Percentiles rank a stretch among this genome's conserved stretches.
phyloP scores from a whole-genome alignment of 1,140 invertebrate species.

The Chrysoperla carnea region DNA sequence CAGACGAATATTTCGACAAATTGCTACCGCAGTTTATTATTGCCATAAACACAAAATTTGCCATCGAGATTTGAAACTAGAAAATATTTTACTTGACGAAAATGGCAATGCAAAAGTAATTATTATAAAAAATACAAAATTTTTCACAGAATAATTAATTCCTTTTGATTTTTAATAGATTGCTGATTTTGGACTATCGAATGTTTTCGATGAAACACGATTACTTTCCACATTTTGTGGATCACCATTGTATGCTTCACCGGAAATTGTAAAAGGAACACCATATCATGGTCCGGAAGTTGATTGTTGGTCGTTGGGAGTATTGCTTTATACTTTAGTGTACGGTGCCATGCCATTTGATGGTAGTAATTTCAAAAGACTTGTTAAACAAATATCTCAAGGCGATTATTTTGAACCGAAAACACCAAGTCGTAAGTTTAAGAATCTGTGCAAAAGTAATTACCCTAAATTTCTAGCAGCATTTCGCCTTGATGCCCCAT shows the following conservation, averaged over 20 bases:
- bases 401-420: conserved; percentile 96
- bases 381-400: conserved; percentile 92
- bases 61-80: conserved; percentile 95
- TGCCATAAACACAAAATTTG: conserved; percentile 98
- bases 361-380: conserved; percentile 91
- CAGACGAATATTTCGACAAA: conserved; percentile 89
- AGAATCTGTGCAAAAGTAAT: neutral
- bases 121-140: conserved; percentile 1
- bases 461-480: too few relatives aligned
- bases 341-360: conserved; percentile 99
- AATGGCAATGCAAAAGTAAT: conserved; percentile 85
- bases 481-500: too few relatives aligned
- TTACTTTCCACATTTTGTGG: conserved; percentile 93
- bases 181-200: conserved; percentile 97
- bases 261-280: conserved; percentile 95
- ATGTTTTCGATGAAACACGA: conserved; percentile 84
- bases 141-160: neutral
- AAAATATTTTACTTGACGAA: conserved; percentile 95
- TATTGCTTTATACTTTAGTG: conserved; percentile 92
- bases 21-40: conserved; percentile 93
- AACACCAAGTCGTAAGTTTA: conserved; percentile 67
- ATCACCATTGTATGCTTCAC: conserved; percentile 93
- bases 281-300: conserved; percentile 96
- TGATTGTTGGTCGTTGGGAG: conserved; percentile 92
- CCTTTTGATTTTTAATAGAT: conserved; percentile 43